A percentile compares a stretch with the other conserved stretches of the same genome.
Evolutionary conservation across 2,888 invertebrate genomes (phyloP).

Genomic region (Caenorhabditis zanzibari): DNA sequence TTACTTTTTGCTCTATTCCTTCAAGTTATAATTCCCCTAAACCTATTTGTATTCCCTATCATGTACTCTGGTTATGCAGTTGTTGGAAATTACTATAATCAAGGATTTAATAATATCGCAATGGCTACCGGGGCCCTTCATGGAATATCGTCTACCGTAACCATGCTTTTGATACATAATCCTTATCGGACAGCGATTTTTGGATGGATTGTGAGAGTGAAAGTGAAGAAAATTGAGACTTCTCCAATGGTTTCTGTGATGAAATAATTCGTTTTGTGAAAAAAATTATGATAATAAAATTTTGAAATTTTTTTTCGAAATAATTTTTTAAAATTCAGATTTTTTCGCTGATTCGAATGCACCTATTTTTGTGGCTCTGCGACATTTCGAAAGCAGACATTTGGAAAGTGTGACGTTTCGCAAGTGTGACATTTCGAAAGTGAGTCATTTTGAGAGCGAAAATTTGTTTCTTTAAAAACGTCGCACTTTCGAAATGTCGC

Average conservation of each 20-base stretch:
- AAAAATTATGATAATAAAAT: no score
- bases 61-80: constrained; percentile 4
- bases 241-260: constrained; percentile 20
- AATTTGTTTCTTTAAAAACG: no score
- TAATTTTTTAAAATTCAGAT: no score
- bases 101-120: constrained; percentile 29
- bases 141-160: constrained; percentile 9
- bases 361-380: no score
- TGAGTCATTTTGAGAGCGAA: no score
- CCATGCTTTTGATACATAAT: constrained; percentile 26
- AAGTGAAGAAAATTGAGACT: not conserved
- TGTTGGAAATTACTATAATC: constrained; percentile 11
- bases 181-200: constrained; percentile 4
- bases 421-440: no score
- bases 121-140: constrained; percentile 14
- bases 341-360: no score
- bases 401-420: no score
- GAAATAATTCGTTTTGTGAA: not conserved
- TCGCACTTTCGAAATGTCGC: no score
- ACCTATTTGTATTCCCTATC: constrained; percentile 21
- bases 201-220: not conserved
- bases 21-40: constrained; percentile 29
- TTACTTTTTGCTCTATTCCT: constrained; percentile 10
- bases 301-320: no score
- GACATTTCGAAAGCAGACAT: no score